Evolutionary conservation across 2,888 invertebrate genomes (phyloP).

Genomic region (Zaprionus bogoriensis): DNA sequence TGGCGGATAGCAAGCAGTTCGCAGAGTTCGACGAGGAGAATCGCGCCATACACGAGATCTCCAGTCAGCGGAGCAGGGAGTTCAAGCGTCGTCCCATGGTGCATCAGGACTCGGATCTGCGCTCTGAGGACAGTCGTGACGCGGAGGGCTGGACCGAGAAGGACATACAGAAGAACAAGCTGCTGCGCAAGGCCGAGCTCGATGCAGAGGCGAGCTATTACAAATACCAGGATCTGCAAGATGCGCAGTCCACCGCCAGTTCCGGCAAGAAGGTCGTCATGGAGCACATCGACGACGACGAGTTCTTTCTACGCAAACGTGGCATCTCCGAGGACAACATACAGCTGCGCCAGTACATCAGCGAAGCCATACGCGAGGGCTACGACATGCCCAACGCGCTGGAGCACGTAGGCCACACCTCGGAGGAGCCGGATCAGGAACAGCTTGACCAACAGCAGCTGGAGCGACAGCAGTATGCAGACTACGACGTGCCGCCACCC

Average conservation of each 20-base stretch:
- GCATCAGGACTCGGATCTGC: slow-evolving; percentile 82
- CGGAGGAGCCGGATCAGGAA: slow-evolving; percentile 17
- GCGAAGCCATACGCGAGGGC: slow-evolving; percentile 91
- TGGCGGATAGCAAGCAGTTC: slow-evolving; percentile 85
- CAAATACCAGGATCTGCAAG: slow-evolving; percentile 81
- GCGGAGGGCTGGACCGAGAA: slow-evolving; percentile 82
- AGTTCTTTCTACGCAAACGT: slow-evolving; percentile 92
- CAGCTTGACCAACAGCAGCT: slow-evolving; percentile 26
- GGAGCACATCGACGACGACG: slow-evolving; percentile 93
- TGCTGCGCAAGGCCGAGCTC: slow-evolving; percentile 78
- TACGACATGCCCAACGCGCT: slow-evolving; percentile 87
- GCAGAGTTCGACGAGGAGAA: slow-evolving; percentile 85
- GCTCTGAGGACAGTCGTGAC: slow-evolving; percentile 82
- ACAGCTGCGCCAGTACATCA: slow-evolving; percentile 89
- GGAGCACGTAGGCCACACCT: slow-evolving; percentile 85
- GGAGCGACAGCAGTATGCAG: slow-evolving; percentile 64
- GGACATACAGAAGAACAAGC: slow-evolving; percentile 81
- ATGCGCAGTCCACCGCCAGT: slow-evolving; percentile 86
- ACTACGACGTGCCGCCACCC: slow-evolving; percentile 82
- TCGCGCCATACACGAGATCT: slow-evolving; percentile 84
- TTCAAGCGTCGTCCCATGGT: slow-evolving; percentile 82
- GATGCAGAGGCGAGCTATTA: slow-evolving; percentile 80
- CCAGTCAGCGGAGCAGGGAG: slow-evolving; percentile 81
- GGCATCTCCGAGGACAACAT: slow-evolving; percentile 91
- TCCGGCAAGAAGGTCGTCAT: slow-evolving; percentile 87